A percentile compares a stretch with the other conserved stretches of the same genome.
Evolutionary conservation across 2,113 vertebrate species (phyloP).

Genomic region (Bufo gargarizans): DNA sequence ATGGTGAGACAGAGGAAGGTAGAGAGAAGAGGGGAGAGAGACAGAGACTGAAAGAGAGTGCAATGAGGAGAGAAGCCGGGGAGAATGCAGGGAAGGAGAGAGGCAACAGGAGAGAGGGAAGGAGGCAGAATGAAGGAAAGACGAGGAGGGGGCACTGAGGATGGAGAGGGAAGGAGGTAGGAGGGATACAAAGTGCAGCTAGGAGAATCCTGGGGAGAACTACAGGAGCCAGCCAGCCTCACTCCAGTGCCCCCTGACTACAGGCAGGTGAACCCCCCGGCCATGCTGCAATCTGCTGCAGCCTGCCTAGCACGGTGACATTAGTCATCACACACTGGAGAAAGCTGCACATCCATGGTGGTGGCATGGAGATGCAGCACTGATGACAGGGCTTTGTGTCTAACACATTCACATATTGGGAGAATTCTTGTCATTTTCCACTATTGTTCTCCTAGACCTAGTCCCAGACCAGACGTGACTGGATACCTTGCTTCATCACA

Average conservation of each 20-base stretch:
- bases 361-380: not conserved
- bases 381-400: not conserved
- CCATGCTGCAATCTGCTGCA: not conserved
- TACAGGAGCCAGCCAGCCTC: not conserved
- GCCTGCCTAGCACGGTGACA: not conserved
- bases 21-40: not conserved
- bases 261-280: not conserved
- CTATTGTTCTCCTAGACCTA: not conserved
- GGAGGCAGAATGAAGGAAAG: slow-evolving; percentile 37
- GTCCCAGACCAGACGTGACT: not conserved
- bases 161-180: not conserved
- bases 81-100: not conserved
- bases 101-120: slow-evolving; percentile 38
- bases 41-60: not conserved
- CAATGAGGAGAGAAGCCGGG: not conserved
- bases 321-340: not conserved
- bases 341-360: not conserved
- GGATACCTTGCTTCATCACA: not conserved
- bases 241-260: not conserved
- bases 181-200: slow-evolving; percentile 29
- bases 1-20: not conserved
- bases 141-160: not conserved
- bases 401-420: not conserved
- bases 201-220: too few relatives aligned
- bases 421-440: not conserved